phyloP scores from a whole-genome alignment of 2,888 invertebrate species.

The Diogma glabrata region DNA sequence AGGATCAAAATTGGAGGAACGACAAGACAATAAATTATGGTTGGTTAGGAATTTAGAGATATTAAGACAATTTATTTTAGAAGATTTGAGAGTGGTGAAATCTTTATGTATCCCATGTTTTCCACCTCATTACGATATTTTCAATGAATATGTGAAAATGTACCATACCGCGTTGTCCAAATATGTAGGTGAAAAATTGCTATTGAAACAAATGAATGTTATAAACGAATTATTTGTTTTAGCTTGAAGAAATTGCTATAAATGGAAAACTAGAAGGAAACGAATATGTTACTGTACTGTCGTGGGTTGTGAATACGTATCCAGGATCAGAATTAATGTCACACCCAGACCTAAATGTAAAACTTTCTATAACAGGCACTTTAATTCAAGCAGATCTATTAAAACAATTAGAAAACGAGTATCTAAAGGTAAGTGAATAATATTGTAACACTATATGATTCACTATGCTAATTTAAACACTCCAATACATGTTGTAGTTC shows the following conservation, averaged over 20 bases:
- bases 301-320: conserved; percentile 89
- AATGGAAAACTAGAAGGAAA: conserved; percentile 89
- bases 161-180: conserved; percentile 81
- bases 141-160: conserved; percentile 82
- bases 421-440: conserved; percentile 58
- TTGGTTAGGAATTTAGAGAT: conserved; percentile 86
- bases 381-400: conserved; percentile 64
- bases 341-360: conserved; percentile 72
- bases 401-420: conserved; percentile 69
- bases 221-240: conserved; percentile 15
- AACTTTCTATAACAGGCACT: conserved; percentile 55
- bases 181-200: conserved; percentile 45
- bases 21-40: conserved; percentile 89
- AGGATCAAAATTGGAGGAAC: conserved; percentile 88
- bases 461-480: too few relatives aligned
- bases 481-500: too few relatives aligned
- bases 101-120: conserved; percentile 87
- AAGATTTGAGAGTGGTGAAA: conserved; percentile 84
- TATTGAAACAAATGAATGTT: too few relatives aligned
- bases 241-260: conserved; percentile 78
- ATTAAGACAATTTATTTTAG: conserved; percentile 73
- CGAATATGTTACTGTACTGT: conserved; percentile 87
- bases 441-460: too few relatives aligned
- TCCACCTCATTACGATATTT: conserved; percentile 89
- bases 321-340: conserved; percentile 78